These are phyloP conservation scores for Atopsyche davidsoni DNA, from an alignment of 1,140 invertebrate species.

Conservation along the genomic window DNA sequence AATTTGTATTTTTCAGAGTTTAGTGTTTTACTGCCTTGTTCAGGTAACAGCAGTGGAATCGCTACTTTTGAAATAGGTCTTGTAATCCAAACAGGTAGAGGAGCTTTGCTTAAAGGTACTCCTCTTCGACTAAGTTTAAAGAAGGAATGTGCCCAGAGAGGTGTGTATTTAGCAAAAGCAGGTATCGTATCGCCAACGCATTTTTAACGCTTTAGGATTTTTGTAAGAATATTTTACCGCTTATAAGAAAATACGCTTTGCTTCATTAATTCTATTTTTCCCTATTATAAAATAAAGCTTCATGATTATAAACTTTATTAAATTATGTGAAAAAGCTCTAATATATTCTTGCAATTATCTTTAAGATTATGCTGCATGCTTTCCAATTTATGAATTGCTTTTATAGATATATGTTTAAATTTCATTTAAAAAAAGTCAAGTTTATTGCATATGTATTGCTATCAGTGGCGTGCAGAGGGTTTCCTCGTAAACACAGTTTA, in stretches of 20 bases:
- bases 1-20: constrained; percentile 62
- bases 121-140: constrained; percentile 82
- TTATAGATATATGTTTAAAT: too few relatives aligned
- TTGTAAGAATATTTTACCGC: constrained; percentile 21
- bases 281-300: too few relatives aligned
- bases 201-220: constrained; percentile 46
- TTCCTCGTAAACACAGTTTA: too few relatives aligned
- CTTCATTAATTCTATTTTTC: not conserved
- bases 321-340: too few relatives aligned
- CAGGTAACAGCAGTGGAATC: constrained; percentile 81
- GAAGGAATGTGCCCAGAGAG: constrained; percentile 90
- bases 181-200: constrained; percentile 53
- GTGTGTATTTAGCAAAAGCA: constrained; percentile 64
- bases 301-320: too few relatives aligned
- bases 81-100: constrained; percentile 72
- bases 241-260: too few relatives aligned
- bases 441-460: too few relatives aligned
- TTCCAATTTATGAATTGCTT: too few relatives aligned
- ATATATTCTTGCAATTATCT: constrained; percentile 26
- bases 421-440: too few relatives aligned
- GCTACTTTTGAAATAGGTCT: constrained; percentile 85
- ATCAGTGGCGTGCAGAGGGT: too few relatives aligned
- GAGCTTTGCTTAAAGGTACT: constrained; percentile 75
- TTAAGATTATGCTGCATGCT: constrained; percentile 29
- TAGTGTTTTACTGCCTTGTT: constrained; percentile 84